These are phyloP conservation scores for Crenuchus spilurus DNA, from an alignment of 2,797 vertebrate species.

Conservation along the genomic window DNA sequence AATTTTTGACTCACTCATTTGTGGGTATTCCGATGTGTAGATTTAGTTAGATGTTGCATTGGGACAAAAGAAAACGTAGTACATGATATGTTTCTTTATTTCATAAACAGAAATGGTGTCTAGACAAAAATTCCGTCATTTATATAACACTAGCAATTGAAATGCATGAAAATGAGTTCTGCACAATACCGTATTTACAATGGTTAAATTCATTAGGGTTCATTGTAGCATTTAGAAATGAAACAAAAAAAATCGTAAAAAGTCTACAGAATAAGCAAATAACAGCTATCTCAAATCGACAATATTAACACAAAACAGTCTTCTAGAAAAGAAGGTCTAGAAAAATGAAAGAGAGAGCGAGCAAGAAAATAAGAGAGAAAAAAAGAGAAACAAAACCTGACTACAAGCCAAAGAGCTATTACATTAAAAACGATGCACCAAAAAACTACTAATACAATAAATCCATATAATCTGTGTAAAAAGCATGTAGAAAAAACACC, in stretches of 20 bases:
- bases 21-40: background rate
- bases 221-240: conserved; percentile 87
- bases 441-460: conserved; percentile 96
- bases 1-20: too few relatives aligned
- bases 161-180: conserved; percentile 92
- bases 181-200: conserved; percentile 99
- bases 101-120: conserved; percentile 99
- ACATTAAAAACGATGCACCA: conserved; percentile 97
- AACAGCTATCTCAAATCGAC: conserved; percentile 96
- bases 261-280: conserved; percentile 97
- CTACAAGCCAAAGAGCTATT: conserved; percentile 95
- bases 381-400: conserved; percentile 76
- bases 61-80: conserved; percentile 68
- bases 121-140: conserved; percentile 94
- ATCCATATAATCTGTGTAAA: conserved; percentile 99
- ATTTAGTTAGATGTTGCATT: background rate
- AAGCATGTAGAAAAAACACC: conserved; percentile 99
- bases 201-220: conserved; percentile 93
- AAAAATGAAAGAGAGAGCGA: conserved; percentile 81
- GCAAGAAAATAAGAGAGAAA: conserved; percentile 79
- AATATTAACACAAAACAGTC: conserved; percentile 99
- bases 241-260: conserved; percentile 86
- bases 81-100: conserved; percentile 99
- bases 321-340: conserved; percentile 86
- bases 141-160: conserved; percentile 98